Percentiles rank a stretch among this genome's conserved stretches.
phyloP scores from a whole-genome alignment of 1,140 invertebrate genomes.

The Aphis craccivora region DNA sequence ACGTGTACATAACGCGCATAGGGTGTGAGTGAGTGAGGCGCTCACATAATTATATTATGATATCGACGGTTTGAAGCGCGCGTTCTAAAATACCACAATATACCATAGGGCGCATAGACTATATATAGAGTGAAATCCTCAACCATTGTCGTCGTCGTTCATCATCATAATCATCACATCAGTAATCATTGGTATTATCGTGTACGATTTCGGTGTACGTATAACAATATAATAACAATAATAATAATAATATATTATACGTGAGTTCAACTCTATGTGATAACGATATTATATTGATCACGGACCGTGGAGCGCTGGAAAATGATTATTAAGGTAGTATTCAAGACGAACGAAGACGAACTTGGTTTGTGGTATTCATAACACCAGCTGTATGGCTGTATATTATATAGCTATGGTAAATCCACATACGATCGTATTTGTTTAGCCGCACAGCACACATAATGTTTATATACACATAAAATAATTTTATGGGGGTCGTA shows the following conservation, averaged over 20 bases:
- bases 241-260: neutral
- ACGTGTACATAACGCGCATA: neutral
- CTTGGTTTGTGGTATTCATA: neutral
- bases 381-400: neutral
- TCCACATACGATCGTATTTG: neutral
- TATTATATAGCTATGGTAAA: neutral
- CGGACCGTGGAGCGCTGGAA: neutral
- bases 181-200: neutral
- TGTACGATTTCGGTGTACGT: neutral
- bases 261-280: neutral
- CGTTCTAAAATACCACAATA: neutral
- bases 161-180: neutral
- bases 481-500: neutral
- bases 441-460: neutral
- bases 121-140: neutral
- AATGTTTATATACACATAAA: neutral
- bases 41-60: neutral
- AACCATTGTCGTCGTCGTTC: neutral
- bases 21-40: neutral
- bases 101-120: too few relatives aligned
- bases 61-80: neutral
- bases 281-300: neutral
- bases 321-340: neutral
- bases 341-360: too few relatives aligned
- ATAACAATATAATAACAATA: neutral